Conservation (phyloP, 2,888 invertebrate species). For the Drosophila suboccidentalis region DNA sequence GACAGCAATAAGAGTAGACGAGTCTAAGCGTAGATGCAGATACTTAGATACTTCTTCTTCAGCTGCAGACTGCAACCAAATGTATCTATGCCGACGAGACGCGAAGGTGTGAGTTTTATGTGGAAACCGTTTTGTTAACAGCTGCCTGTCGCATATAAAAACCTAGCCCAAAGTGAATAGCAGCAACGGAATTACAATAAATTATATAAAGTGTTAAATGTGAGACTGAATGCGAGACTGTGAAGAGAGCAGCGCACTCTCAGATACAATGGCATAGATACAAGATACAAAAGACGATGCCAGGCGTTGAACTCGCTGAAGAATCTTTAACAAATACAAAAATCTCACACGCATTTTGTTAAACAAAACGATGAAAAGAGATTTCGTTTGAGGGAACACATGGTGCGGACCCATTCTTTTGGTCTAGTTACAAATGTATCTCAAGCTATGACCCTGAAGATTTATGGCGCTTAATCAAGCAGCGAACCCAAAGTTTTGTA, state of each 20-base stretch:
- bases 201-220: constrained; percentile 82
- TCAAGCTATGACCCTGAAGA: constrained; percentile 60
- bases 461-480: constrained; percentile 77
- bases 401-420: constrained; percentile 53
- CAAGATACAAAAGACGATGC: constrained; percentile 34
- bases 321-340: constrained; percentile 17
- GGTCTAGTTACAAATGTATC: constrained; percentile 63
- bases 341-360: constrained; percentile 47
- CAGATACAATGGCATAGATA: constrained; percentile 28
- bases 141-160: constrained; percentile 51
- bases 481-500: constrained; percentile 32
- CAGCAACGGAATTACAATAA: constrained; percentile 71
- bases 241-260: constrained; percentile 36
- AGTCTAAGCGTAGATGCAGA: constrained; percentile 41
- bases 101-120: constrained; percentile 78
- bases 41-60: constrained; percentile 38
- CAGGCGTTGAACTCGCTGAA: constrained; percentile 33
- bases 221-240: constrained; percentile 44
- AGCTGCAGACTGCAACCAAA: constrained; percentile 26
- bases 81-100: constrained; percentile 26
- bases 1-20: constrained; percentile 46
- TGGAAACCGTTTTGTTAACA: constrained; percentile 82
- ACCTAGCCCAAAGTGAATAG: constrained; percentile 46
- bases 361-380: constrained; percentile 65
- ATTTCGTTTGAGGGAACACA: constrained; percentile 45